Evolutionary conservation across 2,888 invertebrate genomes (phyloP).

Genomic region (Drosophila putrida): DNA sequence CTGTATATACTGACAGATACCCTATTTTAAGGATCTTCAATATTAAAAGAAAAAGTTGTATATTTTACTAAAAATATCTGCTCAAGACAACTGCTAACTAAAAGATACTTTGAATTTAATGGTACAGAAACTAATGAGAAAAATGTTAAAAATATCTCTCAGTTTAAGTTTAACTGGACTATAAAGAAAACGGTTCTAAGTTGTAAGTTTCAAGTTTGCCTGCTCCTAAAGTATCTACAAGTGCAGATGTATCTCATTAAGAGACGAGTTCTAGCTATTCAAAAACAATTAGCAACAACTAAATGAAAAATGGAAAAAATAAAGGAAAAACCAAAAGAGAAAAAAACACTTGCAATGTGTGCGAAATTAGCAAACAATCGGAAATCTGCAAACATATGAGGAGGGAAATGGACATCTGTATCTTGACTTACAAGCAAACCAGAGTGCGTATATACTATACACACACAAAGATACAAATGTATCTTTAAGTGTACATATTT

Average conservation of each 20-base stretch:
- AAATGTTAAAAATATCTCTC: too few species aligned
- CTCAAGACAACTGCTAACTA: too few species aligned
- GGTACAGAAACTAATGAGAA: too few species aligned
- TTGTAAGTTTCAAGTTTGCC: too few species aligned
- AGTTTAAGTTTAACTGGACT: too few species aligned
- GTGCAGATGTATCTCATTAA: slow-evolving; percentile 25
- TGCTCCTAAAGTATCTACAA: background rate
- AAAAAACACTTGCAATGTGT: too few species aligned
- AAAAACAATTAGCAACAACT: slow-evolving; percentile 2
- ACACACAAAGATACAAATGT: background rate
- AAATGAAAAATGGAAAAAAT: background rate
- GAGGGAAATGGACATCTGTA: slow-evolving; percentile 17
- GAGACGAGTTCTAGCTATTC: slow-evolving; percentile 8
- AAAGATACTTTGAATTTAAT: too few species aligned
- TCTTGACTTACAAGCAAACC: slow-evolving; percentile 5
- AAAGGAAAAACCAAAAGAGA: background rate
- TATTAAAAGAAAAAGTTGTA: too few species aligned
- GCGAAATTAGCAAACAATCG: slow-evolving; percentile 30
- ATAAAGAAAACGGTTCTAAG: too few species aligned
- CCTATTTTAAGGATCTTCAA: too few species aligned
- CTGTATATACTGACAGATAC: too few species aligned
- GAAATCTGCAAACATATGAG: slow-evolving; percentile 25
- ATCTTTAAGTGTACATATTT: background rate
- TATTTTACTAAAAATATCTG: too few species aligned
- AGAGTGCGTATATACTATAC: slow-evolving; percentile 35